Evolutionary conservation across 1,140 invertebrate genomes (phyloP).

Genomic region (Drosophila repleta): DNA sequence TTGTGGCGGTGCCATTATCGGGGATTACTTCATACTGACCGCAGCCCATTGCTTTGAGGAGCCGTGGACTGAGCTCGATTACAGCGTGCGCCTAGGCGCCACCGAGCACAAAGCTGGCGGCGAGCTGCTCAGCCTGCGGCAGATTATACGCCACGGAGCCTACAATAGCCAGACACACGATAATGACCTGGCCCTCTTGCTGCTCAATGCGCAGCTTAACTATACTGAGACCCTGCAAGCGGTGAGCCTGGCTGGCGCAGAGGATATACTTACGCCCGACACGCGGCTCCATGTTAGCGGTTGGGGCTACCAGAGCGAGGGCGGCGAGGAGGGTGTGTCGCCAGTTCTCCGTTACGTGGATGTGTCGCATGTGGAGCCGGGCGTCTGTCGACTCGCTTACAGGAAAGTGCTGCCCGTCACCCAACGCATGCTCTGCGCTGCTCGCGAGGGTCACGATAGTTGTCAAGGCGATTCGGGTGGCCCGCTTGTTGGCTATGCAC

Average conservation of each 20-base stretch:
- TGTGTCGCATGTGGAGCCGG: slow-evolving; percentile 48
- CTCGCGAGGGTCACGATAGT: slow-evolving; percentile 62
- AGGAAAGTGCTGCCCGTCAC: slow-evolving; percentile 67
- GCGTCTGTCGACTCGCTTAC: slow-evolving; percentile 54
- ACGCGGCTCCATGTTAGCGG: slow-evolving; percentile 67
- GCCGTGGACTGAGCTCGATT: slow-evolving; percentile 44
- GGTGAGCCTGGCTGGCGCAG: slow-evolving; percentile 43
- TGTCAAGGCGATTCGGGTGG: slow-evolving; percentile 80
- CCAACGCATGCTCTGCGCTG: slow-evolving; percentile 72
- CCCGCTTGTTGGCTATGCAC: slow-evolving; percentile 61
- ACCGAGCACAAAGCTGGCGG: slow-evolving; percentile 62
- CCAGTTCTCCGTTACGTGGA: slow-evolving; percentile 61
- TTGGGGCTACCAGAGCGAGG: slow-evolving; percentile 70
- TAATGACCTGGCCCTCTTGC: slow-evolving; percentile 73
- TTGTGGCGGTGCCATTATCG: slow-evolving; percentile 86
- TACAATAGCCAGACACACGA: slow-evolving; percentile 67
- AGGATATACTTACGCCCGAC: slow-evolving; percentile 27
- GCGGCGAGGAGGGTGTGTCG: slow-evolving; percentile 45
- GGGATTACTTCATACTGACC: slow-evolving; percentile 85
- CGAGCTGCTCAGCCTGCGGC: slow-evolving; percentile 56
- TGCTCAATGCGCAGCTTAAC: slow-evolving; percentile 60
- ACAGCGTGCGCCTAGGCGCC: slow-evolving; percentile 64
- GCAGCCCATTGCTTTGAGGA: slow-evolving; percentile 86
- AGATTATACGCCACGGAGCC: slow-evolving; percentile 64
- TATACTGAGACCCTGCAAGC: slow-evolving; percentile 60